Evolutionary conservation across 2,888 invertebrate genomes (phyloP), one percentile per base, ranked within the genome.

Genomic region (Dascillus cervinus): DNA sequence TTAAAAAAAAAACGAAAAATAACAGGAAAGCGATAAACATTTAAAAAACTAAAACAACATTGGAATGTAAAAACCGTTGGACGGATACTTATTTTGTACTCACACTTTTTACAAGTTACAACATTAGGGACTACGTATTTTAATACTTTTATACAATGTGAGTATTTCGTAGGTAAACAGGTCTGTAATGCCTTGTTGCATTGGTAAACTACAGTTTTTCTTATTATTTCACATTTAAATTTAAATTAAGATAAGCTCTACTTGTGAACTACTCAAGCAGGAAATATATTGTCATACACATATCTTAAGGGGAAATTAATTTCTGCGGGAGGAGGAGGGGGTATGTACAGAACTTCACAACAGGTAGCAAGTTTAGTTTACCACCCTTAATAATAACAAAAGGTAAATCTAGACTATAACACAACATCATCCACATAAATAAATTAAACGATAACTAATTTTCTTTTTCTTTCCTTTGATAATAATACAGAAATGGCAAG

Each of bases 401-500:
- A 37, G 34, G 34, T 37, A 37, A 41, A 34, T 37, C 33, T 37
- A 36, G 32, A 21, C 32, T 34, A 34, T 41, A 37, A 41, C 40
- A 37, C 32, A 41, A 41, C 40, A 41, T 39, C 29, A 26, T 33
- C 29, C 26, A 33, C 33, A 44, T 35, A 37, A 42, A 44, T 42
- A 40, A 42, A 42, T 41, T 39, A 37, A 30, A 33, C 31, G 35
- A 32, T 8, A 4, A 17, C 8, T 8, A 6, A 17, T 8, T 4
- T 17, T 17, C 17, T 4, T 17, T 17, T 6, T 6, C 4, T 17
- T 17, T 6, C 17, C n/a, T n/a, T n/a, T n/a, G n/a, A 17, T 44
- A 50, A 59, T 60, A 63, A 60, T 62, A 64, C 62, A 64, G 62
- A 60, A 62, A 65, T 65, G 65, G 65, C 65, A 64, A 65, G 65